phyloP scores from a whole-genome alignment of 2,113 vertebrate genomes.

The Candoia aspera region DNA sequence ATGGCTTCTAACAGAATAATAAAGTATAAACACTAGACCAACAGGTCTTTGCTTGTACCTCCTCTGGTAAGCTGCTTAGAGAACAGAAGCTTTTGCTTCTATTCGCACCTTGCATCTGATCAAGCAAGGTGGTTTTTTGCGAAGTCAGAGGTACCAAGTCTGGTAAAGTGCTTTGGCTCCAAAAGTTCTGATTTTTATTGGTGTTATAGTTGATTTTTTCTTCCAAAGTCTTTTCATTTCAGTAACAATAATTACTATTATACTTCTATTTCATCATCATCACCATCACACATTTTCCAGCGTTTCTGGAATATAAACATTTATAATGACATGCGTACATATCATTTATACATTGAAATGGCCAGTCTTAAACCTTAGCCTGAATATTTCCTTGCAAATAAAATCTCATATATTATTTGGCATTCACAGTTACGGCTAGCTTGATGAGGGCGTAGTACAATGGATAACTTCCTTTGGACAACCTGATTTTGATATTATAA shows the following conservation, averaged over 20 bases:
- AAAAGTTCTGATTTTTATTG: neutral
- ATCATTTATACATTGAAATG: slow-evolving; percentile 35
- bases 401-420: neutral
- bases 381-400: neutral
- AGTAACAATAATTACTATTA: neutral
- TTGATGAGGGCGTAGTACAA: slow-evolving; percentile 16
- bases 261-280: slow-evolving; percentile 14
- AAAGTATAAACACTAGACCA: neutral
- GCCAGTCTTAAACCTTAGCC: neutral
- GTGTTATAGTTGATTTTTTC: neutral
- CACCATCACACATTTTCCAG: slow-evolving; percentile 51
- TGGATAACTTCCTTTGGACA: slow-evolving; percentile 27
- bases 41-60: neutral
- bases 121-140: neutral
- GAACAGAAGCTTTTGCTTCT: neutral
- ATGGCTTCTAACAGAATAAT: neutral
- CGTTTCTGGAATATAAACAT: slow-evolving; percentile 36
- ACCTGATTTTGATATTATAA: slow-evolving; percentile 52
- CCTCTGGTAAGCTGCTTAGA: neutral
- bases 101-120: neutral
- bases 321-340: slow-evolving; percentile 38
- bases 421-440: too few relatives aligned
- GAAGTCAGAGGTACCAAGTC: neutral
- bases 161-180: neutral
- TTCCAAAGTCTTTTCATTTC: neutral